Percentiles rank a stretch among this genome's conserved stretches.
Conservation (phyloP, 2,113 vertebrate species). For the Chloropsis hardwickii region DNA sequence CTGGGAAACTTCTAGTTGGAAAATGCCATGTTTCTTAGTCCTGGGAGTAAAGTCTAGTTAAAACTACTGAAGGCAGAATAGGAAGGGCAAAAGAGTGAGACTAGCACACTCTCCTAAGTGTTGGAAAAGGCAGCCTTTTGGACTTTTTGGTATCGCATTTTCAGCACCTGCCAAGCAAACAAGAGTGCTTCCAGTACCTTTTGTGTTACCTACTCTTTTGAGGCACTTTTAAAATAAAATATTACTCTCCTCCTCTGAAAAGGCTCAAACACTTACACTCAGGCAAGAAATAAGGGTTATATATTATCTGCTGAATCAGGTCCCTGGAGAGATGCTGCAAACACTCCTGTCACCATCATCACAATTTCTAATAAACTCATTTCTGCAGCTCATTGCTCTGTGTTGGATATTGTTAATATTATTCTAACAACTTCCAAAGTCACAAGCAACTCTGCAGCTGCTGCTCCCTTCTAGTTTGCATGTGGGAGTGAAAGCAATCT, state of each 20-base stretch:
- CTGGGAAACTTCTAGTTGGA: background rate
- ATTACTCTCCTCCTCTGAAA: background rate
- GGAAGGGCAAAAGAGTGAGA: background rate
- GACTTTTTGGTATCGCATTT: background rate
- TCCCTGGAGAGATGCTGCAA: background rate
- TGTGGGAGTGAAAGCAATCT: background rate
- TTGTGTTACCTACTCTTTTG: background rate
- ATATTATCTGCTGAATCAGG: background rate
- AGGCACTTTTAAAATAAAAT: background rate
- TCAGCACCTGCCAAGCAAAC: background rate
- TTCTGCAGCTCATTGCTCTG: background rate
- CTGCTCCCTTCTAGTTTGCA: background rate
- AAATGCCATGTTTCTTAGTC: background rate
- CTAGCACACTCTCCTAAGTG: background rate
- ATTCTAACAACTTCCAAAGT: background rate
- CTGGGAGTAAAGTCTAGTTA: background rate
- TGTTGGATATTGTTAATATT: background rate
- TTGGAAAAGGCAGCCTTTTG: background rate
- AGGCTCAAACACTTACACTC: background rate
- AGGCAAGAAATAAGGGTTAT: background rate
- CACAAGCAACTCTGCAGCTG: background rate
- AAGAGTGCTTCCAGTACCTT: background rate
- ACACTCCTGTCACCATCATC: background rate
- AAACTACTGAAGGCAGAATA: background rate
- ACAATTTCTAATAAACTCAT: background rate